Evolutionary conservation across 2,888 invertebrate genomes (phyloP), one percentile per base, ranked within the genome.

Genomic region (Nomada goodeniana): DNA sequence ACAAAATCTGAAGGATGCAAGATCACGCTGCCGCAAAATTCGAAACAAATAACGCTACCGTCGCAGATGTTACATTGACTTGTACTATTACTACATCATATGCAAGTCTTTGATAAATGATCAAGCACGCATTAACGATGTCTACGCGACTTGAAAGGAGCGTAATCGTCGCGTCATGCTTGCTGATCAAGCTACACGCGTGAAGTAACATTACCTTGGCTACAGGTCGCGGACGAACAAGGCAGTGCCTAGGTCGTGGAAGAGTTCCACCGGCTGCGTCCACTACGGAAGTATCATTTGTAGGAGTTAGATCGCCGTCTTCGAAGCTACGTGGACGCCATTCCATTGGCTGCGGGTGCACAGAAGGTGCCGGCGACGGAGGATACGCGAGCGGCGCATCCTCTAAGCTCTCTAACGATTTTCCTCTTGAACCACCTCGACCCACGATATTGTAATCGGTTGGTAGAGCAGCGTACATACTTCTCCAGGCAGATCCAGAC

Each of bases 271-370:
- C 93, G 74, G 92, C 97, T 89, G 97, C 97, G 89, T 93, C 92
- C 44, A 89, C 86, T 26, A 93, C 88, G n/a, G 94, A 93, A 36
- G 95, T 94, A 93, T 98, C 98, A 92, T 98, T 98, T 64, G 98
- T 98, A 18, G 97, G 97, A 50, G 98, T 98, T 85, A 98, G 97
- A 93, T 98, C 98, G 23, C 98, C 98, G 92, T 98, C 98, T 93
- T 98, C 98, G 93, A 97, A 97, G 83, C 97, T 96, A 89, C 97
- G 95, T 77, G 95, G 94, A 90, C 96, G 95, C 97, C 96, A 97
- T 83, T 94, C 93, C 83, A 94, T 91, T 15, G 93, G 90, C 84
- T 96, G 95, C 0, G 95, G 94, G 80, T 91, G 91, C 1, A 90
- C 83, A 2, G 88, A 87, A 26, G 91, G 92, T 1, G 93, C 93